Evolutionary conservation across 2,888 invertebrate species (phyloP).

Genomic region (Plebejus anna): DNA sequence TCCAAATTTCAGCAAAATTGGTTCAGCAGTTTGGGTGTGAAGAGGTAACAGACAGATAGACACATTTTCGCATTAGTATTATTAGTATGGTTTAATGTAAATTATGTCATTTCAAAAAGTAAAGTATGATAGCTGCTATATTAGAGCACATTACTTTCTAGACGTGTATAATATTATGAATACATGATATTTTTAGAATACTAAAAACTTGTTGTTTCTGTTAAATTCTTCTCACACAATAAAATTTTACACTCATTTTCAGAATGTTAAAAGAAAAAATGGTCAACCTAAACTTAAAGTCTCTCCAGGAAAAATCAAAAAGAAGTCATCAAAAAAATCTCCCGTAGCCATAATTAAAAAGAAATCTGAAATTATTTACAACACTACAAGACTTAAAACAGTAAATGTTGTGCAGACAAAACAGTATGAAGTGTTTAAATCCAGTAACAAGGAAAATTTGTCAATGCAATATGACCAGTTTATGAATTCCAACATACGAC

Average conservation of each 20-base stretch:
- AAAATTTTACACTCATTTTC: slow-evolving; percentile 42
- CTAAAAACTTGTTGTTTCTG: neutral
- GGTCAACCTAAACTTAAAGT: slow-evolving; percentile 56
- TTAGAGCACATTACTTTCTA: too few relatives aligned
- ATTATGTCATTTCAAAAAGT: neutral
- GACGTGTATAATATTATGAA: too few relatives aligned
- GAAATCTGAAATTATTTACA: slow-evolving; percentile 57
- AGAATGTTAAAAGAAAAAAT: slow-evolving; percentile 57
- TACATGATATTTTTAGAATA: neutral
- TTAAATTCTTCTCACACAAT: neutral
- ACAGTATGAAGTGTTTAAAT: slow-evolving; percentile 48
- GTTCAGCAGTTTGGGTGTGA: too few relatives aligned
- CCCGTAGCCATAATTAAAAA: slow-evolving; percentile 63
- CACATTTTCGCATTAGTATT: too few relatives aligned
- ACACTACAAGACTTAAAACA: slow-evolving; percentile 53
- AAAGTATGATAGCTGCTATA: too few relatives aligned
- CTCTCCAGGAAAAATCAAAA: slow-evolving; percentile 68
- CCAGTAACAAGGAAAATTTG: slow-evolving; percentile 55
- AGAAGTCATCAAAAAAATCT: slow-evolving; percentile 60
- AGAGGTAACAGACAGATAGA: too few relatives aligned
- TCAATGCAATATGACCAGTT: slow-evolving; percentile 49
- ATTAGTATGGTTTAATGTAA: neutral
- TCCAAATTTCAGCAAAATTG: too few relatives aligned
- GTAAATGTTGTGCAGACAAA: slow-evolving; percentile 50
- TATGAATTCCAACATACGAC: slow-evolving; percentile 44